Base-by-base conservation (phyloP, 2,113 vertebrate species). In the Archocentrus centrarchus region DNA sequence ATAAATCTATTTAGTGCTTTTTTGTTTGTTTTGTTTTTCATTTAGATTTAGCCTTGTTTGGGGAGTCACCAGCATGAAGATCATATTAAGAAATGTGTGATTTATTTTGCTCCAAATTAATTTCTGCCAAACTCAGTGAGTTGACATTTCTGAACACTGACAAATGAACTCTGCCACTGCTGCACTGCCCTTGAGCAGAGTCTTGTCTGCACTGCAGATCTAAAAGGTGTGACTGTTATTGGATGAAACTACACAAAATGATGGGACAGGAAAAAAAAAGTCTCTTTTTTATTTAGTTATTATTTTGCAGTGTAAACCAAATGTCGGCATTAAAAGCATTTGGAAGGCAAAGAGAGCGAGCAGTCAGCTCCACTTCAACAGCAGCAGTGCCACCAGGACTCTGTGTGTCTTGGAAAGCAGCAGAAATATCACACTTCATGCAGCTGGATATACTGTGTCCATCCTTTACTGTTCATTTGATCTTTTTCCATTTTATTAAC, bases 401-500 rank as follows among this genome's bases (percentile, higher is more conserved):
- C 50, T 59, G 11, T 83, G 41, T 62, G 17, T 82, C 41, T 86
- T 83, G 57, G 62, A 84, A 24, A 35, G 4, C 13, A 47, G 27
- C 22, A 50, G 17, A 55, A 59, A 81, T 70, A 78, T 60, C 53
- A 66, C 61, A 55, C 61, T 62, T 83, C 62, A 60, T 41, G 17
- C 55, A n/a, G 7, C 59, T 77, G 18, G 20, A 75, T 41, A 30
- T 30, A 17, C 47, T 61, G 11, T 22, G 22, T 9, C 7, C 17
- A 27, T 61, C 10, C 1, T 10, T 79, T 4, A 1, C 44, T 64
- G 18, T 27, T 47, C 18, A 20, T 50, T 70, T 70, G 41, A 70
- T 39, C 6, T 59, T 7, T 47, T 76, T 59, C 32, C 7, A 7
- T 20, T 77, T 44, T 64, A 55, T 22, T 30, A 35, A 11, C 6